Conservation (phyloP, 2,113 vertebrate genomes). For the Paramormyrops kingsleyae region DNA sequence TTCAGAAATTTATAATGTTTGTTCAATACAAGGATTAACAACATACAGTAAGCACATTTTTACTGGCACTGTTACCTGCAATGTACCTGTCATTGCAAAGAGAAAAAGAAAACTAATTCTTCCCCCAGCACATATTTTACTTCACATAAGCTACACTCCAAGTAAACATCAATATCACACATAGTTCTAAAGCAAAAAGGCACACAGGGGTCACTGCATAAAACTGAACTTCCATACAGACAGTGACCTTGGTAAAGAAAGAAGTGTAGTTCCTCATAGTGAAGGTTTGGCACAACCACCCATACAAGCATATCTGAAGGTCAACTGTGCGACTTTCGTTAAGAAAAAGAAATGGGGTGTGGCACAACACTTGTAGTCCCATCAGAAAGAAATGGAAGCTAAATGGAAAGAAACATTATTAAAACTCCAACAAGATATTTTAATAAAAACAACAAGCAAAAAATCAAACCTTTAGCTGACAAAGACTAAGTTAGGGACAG, state of each 20-base stretch:
- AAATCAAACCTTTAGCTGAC: neutral
- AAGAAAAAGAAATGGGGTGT: neutral
- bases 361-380: neutral
- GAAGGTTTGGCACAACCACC: neutral
- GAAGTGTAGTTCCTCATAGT: neutral
- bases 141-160: neutral
- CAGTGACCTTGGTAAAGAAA: neutral
- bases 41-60: neutral
- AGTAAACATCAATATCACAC: neutral
- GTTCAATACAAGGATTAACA: neutral
- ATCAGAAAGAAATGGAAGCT: neutral
- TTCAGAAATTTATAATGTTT: too few relatives aligned
- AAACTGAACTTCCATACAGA: neutral
- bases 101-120: neutral
- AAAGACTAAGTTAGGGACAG: neutral
- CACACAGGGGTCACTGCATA: neutral
- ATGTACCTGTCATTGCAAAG: neutral
- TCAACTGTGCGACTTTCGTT: neutral
- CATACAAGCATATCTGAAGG: neutral
- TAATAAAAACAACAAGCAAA: neutral
- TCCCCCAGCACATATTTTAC: neutral
- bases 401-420: neutral
- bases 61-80: neutral
- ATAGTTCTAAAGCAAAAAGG: neutral
- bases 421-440: neutral